Evolutionary conservation across 1,140 invertebrate genomes (phyloP).

Genomic region (Magallana gigas): DNA sequence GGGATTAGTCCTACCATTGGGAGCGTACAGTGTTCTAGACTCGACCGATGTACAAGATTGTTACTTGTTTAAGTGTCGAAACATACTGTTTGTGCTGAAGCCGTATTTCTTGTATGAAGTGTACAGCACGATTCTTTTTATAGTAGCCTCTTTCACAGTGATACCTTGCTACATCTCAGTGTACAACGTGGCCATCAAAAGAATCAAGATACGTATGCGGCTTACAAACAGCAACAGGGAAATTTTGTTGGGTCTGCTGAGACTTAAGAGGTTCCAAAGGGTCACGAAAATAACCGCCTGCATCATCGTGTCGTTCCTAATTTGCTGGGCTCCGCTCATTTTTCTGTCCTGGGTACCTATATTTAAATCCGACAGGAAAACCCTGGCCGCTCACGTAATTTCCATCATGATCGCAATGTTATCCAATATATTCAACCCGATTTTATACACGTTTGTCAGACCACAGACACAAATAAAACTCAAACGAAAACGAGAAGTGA

Average conservation of each 20-base stretch:
- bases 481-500: not conserved
- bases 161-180: not conserved
- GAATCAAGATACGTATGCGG: not conserved
- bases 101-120: constrained; percentile 5
- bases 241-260: not conserved
- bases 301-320: not conserved
- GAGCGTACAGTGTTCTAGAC: not conserved
- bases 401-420: not conserved
- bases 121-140: not conserved
- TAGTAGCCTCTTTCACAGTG: not conserved
- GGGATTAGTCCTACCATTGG: constrained; percentile 1
- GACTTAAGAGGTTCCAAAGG: not conserved
- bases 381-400: not conserved
- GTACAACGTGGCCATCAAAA: not conserved
- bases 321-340: not conserved
- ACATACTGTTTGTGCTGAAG: not conserved
- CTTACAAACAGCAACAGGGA: not conserved
- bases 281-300: not conserved
- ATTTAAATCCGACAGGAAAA: not conserved
- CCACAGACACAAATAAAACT: not conserved
- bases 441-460: constrained; percentile 12
- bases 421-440: constrained; percentile 2
- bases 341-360: not conserved
- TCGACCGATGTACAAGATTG: not conserved
- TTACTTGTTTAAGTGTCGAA: not conserved